phyloP scores from a whole-genome alignment of 2,113 vertebrate species.

The Candoia aspera region DNA sequence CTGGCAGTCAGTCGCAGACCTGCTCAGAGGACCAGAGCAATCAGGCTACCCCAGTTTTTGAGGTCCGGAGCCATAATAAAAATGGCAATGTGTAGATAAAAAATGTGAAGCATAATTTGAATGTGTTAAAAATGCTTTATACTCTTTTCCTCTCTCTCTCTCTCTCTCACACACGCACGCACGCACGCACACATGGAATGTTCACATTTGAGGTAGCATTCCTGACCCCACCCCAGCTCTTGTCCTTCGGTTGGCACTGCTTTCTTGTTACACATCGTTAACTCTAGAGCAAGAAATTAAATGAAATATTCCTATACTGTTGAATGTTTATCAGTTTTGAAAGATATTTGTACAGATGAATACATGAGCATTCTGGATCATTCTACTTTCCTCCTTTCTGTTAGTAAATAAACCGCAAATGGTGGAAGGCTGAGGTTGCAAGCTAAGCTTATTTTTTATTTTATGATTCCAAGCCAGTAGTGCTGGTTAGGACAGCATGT shows the following conservation, averaged over 20 bases:
- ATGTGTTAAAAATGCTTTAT: background rate
- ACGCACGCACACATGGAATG: background rate
- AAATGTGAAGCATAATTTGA: background rate
- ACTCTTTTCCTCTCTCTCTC: background rate
- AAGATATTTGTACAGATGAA: background rate
- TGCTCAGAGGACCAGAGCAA: background rate
- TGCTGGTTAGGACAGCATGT: background rate
- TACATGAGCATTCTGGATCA: background rate
- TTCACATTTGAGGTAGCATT: background rate
- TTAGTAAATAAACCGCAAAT: background rate
- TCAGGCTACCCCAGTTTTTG: background rate
- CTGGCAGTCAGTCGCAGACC: background rate
- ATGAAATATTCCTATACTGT: background rate
- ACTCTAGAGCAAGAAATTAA: background rate
- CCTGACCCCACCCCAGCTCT: background rate
- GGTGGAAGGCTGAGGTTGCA: background rate
- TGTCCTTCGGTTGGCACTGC: background rate
- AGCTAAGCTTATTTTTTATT: too few species aligned
- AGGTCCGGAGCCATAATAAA: background rate
- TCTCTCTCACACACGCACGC: too few species aligned
- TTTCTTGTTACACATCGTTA: constrained; percentile 26
- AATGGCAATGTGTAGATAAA: background rate
- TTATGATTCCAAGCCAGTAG: background rate
- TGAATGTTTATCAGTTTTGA: background rate
- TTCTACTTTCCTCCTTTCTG: background rate